Evolutionary conservation across 1,140 invertebrate genomes (phyloP).

Genomic region (Pentalonia nigronervosa): DNA sequence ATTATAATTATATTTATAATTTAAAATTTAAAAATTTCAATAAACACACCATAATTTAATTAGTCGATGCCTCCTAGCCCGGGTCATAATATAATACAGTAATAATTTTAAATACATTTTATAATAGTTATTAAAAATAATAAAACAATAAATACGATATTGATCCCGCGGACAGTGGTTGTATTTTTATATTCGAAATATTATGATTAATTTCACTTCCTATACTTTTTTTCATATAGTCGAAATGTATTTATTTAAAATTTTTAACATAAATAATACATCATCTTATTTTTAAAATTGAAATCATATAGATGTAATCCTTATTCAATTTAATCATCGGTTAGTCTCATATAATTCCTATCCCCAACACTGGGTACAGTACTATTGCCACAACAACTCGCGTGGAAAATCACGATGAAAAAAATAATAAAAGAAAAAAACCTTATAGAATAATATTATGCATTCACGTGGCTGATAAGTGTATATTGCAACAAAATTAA

Average conservation of each 20-base stretch:
- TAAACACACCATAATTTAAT: neutral
- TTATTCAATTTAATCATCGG: neutral
- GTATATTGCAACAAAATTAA: neutral
- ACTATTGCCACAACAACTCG: neutral
- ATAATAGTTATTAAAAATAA: neutral
- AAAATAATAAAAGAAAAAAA: neutral
- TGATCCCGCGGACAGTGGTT: neutral
- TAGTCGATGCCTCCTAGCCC: neutral
- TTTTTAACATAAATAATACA: neutral
- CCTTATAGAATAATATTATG: neutral
- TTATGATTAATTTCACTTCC: neutral
- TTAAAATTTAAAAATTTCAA: neutral
- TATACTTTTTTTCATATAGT: neutral
- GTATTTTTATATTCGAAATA: neutral
- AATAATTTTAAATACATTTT: neutral
- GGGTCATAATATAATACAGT: neutral
- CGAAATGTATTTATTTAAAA: neutral
- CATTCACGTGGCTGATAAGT: neutral
- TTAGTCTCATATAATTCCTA: neutral
- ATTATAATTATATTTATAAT: neutral
- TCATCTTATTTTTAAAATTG: neutral
- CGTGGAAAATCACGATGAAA: neutral
- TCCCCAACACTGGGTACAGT: neutral
- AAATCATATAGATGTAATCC: neutral
- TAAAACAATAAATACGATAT: neutral